A percentile compares a stretch with the other conserved stretches of the same genome.
phyloP scores from a whole-genome alignment of 2,113 vertebrate genomes.

The Scomber scombrus region DNA sequence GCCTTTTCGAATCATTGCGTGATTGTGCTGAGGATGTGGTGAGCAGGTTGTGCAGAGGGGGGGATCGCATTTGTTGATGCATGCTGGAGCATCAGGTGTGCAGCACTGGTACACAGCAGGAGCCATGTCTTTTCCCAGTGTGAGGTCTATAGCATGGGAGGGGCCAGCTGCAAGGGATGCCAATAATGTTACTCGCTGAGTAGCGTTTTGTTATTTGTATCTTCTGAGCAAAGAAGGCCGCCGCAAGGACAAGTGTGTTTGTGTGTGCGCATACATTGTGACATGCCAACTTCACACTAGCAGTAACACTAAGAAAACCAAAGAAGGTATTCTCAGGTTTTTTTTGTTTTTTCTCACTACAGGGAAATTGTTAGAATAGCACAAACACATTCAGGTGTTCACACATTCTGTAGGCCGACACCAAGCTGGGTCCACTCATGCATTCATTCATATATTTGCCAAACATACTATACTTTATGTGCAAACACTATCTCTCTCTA shows the following conservation, averaged over 20 bases:
- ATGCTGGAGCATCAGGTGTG: conserved; percentile 66
- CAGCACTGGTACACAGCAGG: conserved; percentile 61
- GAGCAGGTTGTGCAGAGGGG: conserved; percentile 43
- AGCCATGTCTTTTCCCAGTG: conserved; percentile 60
- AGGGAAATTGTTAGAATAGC: conserved; percentile 43
- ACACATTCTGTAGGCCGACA: conserved; percentile 53
- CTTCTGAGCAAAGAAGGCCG: conserved; percentile 6
- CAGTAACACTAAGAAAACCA: conserved; percentile 35
- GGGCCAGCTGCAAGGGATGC: conserved; percentile 36
- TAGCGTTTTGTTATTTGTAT: conserved; percentile 38
- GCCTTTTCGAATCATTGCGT: no score
- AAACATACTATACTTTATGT: conserved; percentile 58
- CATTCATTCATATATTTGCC: conserved; percentile 73
- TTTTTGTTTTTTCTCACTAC: conserved; percentile 46
- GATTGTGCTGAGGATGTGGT: neutral
- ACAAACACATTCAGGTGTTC: conserved; percentile 67
- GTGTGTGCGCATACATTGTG: conserved; percentile 43
- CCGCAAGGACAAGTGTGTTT: neutral
- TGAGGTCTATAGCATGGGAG: conserved; percentile 53
- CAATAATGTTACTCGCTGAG: conserved; percentile 23
- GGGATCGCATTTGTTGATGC: conserved; percentile 37
- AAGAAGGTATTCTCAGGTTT: conserved; percentile 30
- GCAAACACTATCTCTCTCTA: conserved; percentile 33
- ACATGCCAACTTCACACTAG: conserved; percentile 48
- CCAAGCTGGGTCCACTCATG: conserved; percentile 58